phyloP scores from a whole-genome alignment of 30 jellyfish, hydroid and myxozoan species.

The Euphysa ruthae region DNA sequence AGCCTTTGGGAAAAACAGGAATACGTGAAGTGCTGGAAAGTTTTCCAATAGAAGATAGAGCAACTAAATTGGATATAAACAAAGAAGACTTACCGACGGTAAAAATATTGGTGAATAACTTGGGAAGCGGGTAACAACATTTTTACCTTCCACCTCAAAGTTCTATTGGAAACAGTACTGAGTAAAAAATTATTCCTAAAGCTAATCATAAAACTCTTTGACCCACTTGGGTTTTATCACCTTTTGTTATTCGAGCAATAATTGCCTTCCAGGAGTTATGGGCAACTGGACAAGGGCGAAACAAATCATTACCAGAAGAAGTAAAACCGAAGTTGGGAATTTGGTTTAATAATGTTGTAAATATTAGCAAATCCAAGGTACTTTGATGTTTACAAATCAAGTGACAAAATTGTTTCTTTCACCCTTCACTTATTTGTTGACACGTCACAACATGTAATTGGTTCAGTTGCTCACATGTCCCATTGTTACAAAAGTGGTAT shows the following conservation, averaged over 20 bases:
- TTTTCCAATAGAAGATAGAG: neutral
- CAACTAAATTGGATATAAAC: neutral
- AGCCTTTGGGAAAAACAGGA: too few relatives aligned
- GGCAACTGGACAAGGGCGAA: too few relatives aligned
- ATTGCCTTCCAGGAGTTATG: neutral
- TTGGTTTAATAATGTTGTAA: too few relatives aligned
- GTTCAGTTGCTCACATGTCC: neutral
- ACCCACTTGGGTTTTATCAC: conserved; percentile 1
- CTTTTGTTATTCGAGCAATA: neutral
- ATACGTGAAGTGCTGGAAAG: neutral
- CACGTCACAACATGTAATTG: neutral
- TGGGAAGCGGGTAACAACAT: neutral
- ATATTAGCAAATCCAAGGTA: too few relatives aligned
- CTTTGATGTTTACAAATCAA: too few relatives aligned
- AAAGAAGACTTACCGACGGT: neutral
- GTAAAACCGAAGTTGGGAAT: too few relatives aligned
- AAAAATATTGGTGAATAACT: neutral
- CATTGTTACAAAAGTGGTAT: neutral
- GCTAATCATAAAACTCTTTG: neutral
- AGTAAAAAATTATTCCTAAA: neutral
- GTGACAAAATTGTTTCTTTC: neutral
- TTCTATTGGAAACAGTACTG: neutral
- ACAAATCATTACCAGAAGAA: neutral
- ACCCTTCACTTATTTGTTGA: neutral
- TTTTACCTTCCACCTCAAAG: neutral